Evolutionary conservation across 1,140 invertebrate species (phyloP).

Genomic region (Magallana angulata): DNA sequence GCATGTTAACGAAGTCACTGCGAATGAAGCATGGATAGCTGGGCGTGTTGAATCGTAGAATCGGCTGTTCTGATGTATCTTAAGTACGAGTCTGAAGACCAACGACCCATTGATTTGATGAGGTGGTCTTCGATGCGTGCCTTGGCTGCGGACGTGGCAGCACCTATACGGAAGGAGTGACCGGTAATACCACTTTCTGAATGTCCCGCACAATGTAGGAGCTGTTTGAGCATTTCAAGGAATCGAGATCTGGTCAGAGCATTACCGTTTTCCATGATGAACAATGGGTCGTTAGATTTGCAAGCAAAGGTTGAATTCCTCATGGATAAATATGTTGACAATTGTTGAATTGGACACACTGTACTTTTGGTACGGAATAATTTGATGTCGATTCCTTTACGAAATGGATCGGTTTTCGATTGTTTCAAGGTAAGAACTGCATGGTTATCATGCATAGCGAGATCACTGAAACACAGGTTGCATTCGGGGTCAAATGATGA

Average conservation of each 20-base stretch:
- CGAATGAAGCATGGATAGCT: background rate
- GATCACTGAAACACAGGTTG: background rate
- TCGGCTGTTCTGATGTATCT: constrained; percentile 23
- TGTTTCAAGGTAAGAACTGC: background rate
- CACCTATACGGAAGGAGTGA: constrained; percentile 39
- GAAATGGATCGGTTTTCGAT: constrained; percentile 40
- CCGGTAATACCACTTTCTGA: background rate
- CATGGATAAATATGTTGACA: background rate
- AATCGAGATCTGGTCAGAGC: constrained; percentile 16
- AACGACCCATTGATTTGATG: constrained; percentile 12
- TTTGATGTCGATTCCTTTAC: constrained; percentile 22
- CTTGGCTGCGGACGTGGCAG: constrained; percentile 32
- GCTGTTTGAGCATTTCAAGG: background rate
- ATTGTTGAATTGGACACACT: background rate
- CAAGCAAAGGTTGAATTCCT: background rate
- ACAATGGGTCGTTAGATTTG: constrained; percentile 9
- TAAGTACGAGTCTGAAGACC: constrained; percentile 13
- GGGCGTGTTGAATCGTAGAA: background rate
- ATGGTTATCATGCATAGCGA: background rate
- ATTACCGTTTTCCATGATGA: constrained; percentile 13
- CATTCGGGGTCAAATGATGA: background rate
- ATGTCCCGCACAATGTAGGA: background rate
- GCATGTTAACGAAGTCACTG: background rate
- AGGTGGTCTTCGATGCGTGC: constrained; percentile 21
- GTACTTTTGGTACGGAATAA: background rate